Conservation (phyloP, 2,797 vertebrate genomes). For the Manis pentadactyla region DNA sequence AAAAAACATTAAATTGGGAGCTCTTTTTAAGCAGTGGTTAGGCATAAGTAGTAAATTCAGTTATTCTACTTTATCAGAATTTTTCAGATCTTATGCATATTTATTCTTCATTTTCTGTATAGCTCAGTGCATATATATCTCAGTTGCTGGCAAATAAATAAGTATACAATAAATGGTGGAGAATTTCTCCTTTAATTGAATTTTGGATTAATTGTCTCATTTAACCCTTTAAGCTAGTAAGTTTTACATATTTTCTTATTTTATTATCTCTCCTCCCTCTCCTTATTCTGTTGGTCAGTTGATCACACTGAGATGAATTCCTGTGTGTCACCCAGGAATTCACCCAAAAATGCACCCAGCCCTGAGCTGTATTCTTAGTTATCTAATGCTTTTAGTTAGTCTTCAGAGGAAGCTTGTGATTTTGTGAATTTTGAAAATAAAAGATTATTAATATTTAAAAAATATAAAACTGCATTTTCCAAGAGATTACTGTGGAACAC, state of each 20-base stretch:
- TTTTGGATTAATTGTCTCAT: not conserved
- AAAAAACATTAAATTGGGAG: not conserved
- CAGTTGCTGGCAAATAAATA: not conserved
- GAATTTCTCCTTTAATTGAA: not conserved
- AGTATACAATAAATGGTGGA: not conserved
- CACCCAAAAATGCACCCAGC: not conserved
- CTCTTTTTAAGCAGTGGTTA: not conserved
- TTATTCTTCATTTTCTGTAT: not conserved
- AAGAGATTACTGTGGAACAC: not conserved
- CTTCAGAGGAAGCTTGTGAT: not conserved
- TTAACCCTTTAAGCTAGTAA: not conserved
- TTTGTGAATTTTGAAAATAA: conserved; percentile 31
- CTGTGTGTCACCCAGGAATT: not conserved
- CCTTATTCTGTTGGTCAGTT: not conserved
- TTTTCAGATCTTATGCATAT: not conserved
- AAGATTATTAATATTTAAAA: conserved; percentile 9
- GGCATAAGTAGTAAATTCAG: not conserved
- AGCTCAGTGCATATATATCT: not conserved
- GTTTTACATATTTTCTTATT: not conserved
- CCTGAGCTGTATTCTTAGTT: not conserved
- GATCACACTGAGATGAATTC: not conserved
- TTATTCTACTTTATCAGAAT: not conserved
- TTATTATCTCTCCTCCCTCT: not conserved
- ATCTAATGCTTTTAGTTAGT: not conserved
- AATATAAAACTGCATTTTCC: not conserved